Evolutionary conservation across 2,113 vertebrate genomes (phyloP), one percentile per base, ranked within the genome.

Genomic region (Hyla sarda): DNA sequence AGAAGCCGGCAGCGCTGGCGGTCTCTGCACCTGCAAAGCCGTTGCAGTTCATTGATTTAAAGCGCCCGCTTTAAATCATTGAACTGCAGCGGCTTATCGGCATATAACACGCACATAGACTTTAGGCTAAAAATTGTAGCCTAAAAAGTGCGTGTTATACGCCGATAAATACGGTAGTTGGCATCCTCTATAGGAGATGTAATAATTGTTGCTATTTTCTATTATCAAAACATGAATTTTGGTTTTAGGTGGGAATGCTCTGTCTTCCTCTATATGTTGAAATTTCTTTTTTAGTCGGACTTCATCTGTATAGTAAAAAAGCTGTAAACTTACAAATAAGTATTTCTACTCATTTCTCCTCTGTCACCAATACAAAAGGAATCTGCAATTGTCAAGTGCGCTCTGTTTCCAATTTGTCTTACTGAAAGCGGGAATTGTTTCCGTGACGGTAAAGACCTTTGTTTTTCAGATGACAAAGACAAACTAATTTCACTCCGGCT

Each of bases 351-450:
- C 37, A 79, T 79, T 58, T 21, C 28, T 3, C 30, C 25, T 62
- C 37, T 41, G 60, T 69, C 62, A 71, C 71, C 16, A 52, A 69
- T 71, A 50, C 62, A 82, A 71, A 82, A 82, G 62, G 19, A 82
- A 82, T 71, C 45, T 69, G 60, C 41, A 82, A 82, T 71, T 82
- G 80, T 82, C 80, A 82, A 69, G 52, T 69, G 62, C 23, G 52
- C 45, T 69, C 60, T 34, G 37, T n/a, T 34, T 69, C 58, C 45
- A 60, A 82, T 82, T 82, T 82, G 80, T 82, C 47, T 69, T 79
- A 69, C 25, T 50, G 45, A 71, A 71, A 5, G 80, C 80, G 50
- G 45, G 16, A 69, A 69, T 82, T 82, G 45, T 71, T 82, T 48
- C 41, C 21, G 41, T 82, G 60, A 67, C 19, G 37, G 80, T 67